Conservation (phyloP, 2,797 vertebrate genomes). For the Enteromius treurensis region DNA sequence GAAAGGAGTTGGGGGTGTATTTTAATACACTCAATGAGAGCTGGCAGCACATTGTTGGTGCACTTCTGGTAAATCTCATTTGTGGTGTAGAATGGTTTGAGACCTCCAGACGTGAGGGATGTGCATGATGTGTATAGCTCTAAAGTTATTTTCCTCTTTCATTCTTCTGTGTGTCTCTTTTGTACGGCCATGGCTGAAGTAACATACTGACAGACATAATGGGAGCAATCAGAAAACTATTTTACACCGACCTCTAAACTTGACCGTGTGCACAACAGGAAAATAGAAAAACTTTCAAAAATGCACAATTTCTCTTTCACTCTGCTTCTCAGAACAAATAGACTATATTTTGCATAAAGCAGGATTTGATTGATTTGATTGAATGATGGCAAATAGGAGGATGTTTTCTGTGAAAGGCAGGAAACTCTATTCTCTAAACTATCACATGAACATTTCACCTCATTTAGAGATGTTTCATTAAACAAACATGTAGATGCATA, state of each 20-base stretch:
- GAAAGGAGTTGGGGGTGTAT: slow-evolving; percentile 18
- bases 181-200: background rate
- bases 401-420: background rate
- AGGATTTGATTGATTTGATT: background rate
- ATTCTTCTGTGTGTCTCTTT: slow-evolving; percentile 14
- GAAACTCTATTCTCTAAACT: background rate
- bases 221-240: slow-evolving; percentile 28
- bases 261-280: background rate
- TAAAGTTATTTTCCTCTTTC: slow-evolving; percentile 10
- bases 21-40: slow-evolving; percentile 34
- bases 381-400: background rate
- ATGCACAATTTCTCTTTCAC: background rate
- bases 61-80: slow-evolving; percentile 46
- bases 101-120: slow-evolving; percentile 28
- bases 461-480: background rate
- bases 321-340: background rate
- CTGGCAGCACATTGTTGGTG: slow-evolving; percentile 35
- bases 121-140: slow-evolving; percentile 2
- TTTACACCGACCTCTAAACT: slow-evolving; percentile 27
- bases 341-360: background rate
- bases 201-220: slow-evolving; percentile 20
- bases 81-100: slow-evolving; percentile 43
- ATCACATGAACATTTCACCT: background rate
- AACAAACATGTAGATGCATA: background rate
- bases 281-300: background rate